phyloP scores from a whole-genome alignment of 2,797 vertebrate species.

The Ptychobarbus kaznakovi region DNA sequence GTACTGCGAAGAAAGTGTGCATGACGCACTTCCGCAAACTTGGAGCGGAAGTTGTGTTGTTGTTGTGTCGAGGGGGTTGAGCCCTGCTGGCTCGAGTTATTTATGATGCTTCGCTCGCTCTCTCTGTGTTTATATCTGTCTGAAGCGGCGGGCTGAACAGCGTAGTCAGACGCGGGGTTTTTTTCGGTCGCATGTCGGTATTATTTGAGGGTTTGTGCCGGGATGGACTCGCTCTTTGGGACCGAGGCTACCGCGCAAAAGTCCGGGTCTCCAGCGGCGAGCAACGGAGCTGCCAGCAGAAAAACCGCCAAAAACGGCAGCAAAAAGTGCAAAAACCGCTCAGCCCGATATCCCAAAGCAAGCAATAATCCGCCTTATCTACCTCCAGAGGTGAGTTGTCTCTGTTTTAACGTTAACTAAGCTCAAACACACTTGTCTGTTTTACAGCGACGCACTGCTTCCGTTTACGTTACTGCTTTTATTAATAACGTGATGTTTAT shows the following conservation, averaged over 20 bases:
- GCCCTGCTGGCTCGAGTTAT: not conserved
- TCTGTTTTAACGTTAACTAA: not conserved
- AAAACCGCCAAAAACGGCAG: slow-evolving; percentile 74
- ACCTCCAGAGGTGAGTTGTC: slow-evolving; percentile 89
- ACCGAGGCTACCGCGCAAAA: slow-evolving; percentile 75
- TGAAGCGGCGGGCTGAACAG: slow-evolving; percentile 23
- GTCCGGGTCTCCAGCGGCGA: slow-evolving; percentile 68
- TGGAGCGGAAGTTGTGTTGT: slow-evolving; percentile 5
- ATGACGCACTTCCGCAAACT: slow-evolving; percentile 56
- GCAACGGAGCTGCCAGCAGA: slow-evolving; percentile 71
- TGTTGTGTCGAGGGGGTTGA: slow-evolving; percentile 60
- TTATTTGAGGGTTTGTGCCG: slow-evolving; percentile 16
- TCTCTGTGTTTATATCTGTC: not conserved
- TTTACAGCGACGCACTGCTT: not conserved
- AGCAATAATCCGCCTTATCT: slow-evolving; percentile 91
- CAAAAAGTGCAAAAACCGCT: slow-evolving; percentile 84
- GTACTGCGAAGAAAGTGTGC: slow-evolving; percentile 16
- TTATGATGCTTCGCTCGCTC: slow-evolving; percentile 50
- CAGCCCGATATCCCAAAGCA: slow-evolving; percentile 79
- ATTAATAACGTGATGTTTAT: not conserved
- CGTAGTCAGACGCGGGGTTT: not conserved
- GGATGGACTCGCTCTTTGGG: slow-evolving; percentile 88
- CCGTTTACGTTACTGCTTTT: not conserved
- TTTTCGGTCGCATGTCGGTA: not conserved
- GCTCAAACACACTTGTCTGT: not conserved